These are phyloP conservation scores for Campylomormyrus tamandua DNA, from an alignment of 2,113 vertebrate species.

Conservation along the genomic window DNA sequence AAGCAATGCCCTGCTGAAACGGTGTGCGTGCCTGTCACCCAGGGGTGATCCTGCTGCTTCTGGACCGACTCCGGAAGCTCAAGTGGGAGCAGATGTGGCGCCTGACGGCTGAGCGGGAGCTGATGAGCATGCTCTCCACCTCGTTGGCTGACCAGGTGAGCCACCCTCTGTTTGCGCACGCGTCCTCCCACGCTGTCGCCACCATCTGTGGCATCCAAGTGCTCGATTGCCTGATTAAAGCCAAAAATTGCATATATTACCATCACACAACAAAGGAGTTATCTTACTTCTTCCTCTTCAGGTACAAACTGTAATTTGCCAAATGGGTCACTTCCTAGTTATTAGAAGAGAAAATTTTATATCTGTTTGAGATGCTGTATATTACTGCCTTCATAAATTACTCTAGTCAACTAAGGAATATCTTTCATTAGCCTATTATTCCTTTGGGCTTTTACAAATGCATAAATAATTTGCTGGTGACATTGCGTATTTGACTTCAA, in stretches of 20 bases:
- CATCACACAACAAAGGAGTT: not conserved
- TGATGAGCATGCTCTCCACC: conserved; percentile 97
- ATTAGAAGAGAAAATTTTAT: not conserved
- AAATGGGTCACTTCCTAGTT: not conserved
- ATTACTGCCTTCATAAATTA: not conserved
- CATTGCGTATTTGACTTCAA: not conserved
- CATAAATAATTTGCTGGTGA: not conserved
- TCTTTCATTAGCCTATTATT: not conserved
- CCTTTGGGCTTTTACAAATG: not conserved
- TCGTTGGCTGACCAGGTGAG: conserved; percentile 93
- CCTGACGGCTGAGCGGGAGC: conserved; percentile 86
- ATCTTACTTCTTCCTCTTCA: not conserved
- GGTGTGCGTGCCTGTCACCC: conserved; percentile 8
- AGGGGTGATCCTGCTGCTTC: conserved; percentile 92
- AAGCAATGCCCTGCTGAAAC: not conserved
- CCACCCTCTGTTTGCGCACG: not conserved
- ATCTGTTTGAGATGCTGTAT: not conserved
- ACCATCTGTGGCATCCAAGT: not conserved
- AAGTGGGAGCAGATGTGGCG: conserved; percentile 99
- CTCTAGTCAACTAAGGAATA: not conserved
- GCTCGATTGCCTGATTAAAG: not conserved
- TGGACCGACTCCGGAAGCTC: conserved; percentile 91
- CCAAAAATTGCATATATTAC: not conserved
- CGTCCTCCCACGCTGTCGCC: not conserved
- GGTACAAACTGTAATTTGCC: not conserved